Conservation (phyloP, 2,113 vertebrate genomes). For the Rhynchomys soricoides region DNA sequence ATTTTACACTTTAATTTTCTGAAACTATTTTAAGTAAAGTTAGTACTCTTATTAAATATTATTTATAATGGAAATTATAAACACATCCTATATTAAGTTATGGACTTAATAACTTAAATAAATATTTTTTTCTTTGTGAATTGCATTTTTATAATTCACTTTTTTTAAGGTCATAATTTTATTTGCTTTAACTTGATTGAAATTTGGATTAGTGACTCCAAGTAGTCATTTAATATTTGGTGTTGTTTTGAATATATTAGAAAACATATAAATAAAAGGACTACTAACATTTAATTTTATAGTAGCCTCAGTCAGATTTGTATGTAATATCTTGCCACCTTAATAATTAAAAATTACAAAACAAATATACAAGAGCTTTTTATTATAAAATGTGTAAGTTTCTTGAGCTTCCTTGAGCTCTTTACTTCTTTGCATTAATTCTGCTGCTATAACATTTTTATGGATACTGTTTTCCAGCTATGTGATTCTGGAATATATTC, state of each 20-base stretch:
- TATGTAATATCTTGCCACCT: neutral
- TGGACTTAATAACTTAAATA: neutral
- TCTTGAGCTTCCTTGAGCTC: neutral
- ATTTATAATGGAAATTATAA: neutral
- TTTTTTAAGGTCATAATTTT: neutral
- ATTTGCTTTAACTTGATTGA: neutral
- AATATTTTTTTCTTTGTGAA: neutral
- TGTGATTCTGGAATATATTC: constrained; percentile 55
- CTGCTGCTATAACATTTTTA: constrained; percentile 57
- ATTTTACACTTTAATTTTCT: neutral
- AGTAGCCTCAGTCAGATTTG: neutral
- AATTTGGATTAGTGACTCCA: neutral
- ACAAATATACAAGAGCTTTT: neutral
- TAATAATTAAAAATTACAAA: neutral
- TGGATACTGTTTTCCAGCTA: constrained; percentile 65
- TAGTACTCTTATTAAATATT: neutral
- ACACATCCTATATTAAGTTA: neutral
- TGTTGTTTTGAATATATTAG: neutral
- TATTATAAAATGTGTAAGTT: neutral
- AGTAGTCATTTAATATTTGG: neutral
- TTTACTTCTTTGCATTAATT: neutral
- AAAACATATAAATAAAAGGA: neutral
- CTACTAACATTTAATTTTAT: neutral
- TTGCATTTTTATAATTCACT: neutral
- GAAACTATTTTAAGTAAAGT: neutral